Percentiles rank a stretch among this genome's conserved stretches.
Evolutionary conservation across 2,888 invertebrate genomes (phyloP).

Genomic region (Tetranychus truncatus): DNA sequence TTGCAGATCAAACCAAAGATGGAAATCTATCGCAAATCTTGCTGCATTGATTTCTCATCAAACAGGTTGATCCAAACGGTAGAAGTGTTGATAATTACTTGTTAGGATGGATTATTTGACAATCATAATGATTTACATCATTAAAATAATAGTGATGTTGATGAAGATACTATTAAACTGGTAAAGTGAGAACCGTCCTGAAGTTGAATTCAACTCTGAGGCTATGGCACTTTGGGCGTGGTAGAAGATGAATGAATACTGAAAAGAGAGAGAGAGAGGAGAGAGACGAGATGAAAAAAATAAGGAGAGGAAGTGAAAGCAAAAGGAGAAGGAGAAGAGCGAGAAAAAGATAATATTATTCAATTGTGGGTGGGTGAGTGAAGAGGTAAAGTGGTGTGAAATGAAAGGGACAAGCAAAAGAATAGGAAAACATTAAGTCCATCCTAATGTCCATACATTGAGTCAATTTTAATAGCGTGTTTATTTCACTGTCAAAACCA

Average conservation of each 20-base stretch:
- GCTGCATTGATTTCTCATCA: not conserved
- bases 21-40: not conserved
- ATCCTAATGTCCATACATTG: too few relatives aligned
- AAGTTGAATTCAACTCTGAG: too few relatives aligned
- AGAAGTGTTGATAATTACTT: too few relatives aligned
- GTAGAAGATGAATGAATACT: not conserved
- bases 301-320: not conserved
- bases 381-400: not conserved
- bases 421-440: not conserved
- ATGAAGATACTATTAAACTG: too few relatives aligned
- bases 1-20: too few relatives aligned
- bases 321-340: not conserved
- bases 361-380: conserved; percentile 2
- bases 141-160: too few relatives aligned
- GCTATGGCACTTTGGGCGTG: not conserved
- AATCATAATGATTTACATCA: too few relatives aligned
- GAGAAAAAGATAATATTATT: not conserved
- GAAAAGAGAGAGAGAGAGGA: conserved; percentile 6
- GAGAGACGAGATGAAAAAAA: not conserved
- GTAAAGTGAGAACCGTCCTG: too few relatives aligned
- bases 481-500: too few relatives aligned
- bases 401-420: not conserved
- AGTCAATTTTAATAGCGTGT: not conserved
- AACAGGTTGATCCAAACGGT: not conserved
- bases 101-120: too few relatives aligned